phyloP scores from a whole-genome alignment of 2,113 vertebrate genomes.

The Nerophis ophidion region DNA sequence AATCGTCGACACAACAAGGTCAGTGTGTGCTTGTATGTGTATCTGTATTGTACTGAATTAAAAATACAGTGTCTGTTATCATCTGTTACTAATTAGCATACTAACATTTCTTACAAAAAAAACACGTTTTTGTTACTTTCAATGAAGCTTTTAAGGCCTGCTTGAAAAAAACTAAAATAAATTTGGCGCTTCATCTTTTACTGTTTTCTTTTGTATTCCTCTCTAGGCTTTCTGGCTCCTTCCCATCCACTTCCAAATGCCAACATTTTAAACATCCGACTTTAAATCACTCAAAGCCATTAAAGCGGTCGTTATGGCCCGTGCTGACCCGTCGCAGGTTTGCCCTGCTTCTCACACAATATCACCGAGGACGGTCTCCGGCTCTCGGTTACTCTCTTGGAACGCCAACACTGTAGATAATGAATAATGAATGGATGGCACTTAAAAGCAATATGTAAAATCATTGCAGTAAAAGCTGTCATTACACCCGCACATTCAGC shows the following conservation, averaged over 20 bases:
- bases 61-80: no score
- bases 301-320: not conserved
- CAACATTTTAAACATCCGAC: not conserved
- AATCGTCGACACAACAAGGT: no score
- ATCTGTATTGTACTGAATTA: no score
- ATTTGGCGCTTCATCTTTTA: no score
- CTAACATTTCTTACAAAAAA: no score
- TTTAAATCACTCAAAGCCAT: not conserved
- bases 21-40: no score
- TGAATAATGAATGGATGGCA: not conserved
- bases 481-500: not conserved
- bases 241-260: not conserved
- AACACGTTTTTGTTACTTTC: no score
- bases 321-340: not conserved
- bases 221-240: not conserved
- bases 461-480: not conserved
- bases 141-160: no score
- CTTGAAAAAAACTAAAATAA: no score
- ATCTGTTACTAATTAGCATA: no score
- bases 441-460: not conserved
- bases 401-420: not conserved
- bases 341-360: not conserved
- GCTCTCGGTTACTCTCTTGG: not conserved
- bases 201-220: no score
- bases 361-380: not conserved